Conservation (phyloP, 1,140 invertebrate species). For the Musca vetustissima region DNA sequence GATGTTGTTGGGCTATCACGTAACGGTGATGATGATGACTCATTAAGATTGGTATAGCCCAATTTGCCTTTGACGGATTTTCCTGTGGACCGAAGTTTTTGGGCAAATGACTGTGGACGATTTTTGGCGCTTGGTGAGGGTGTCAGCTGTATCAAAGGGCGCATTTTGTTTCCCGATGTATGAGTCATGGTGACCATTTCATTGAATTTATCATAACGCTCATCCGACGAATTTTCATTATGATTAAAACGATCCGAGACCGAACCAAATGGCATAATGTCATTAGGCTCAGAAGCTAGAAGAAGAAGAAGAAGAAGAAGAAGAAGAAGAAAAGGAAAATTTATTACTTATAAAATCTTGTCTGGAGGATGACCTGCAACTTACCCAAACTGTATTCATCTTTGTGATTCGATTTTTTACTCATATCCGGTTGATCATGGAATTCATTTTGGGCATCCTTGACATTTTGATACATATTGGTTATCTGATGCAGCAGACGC, state of each 20-base stretch:
- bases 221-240: conserved; percentile 47
- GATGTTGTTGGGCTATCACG: conserved; percentile 65
- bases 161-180: conserved; percentile 28
- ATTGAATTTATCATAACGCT: conserved; percentile 56
- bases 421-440: conserved; percentile 66
- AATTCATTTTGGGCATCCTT: conserved; percentile 91
- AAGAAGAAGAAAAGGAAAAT: too few relatives aligned
- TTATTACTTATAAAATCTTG: neutral
- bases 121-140: conserved; percentile 68
- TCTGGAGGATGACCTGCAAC: neutral
- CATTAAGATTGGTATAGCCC: conserved; percentile 59
- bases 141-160: conserved; percentile 56
- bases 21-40: conserved; percentile 67
- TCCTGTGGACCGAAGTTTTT: conserved; percentile 79
- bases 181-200: conserved; percentile 44
- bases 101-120: conserved; percentile 82
- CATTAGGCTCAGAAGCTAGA: conserved; percentile 66
- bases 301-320: too few relatives aligned
- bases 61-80: conserved; percentile 75
- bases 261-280: conserved; percentile 55
- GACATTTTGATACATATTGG: conserved; percentile 96
- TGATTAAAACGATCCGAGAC: conserved; percentile 52
- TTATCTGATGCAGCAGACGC: conserved; percentile 91
- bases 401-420: conserved; percentile 54
- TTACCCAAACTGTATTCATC: conserved; percentile 56